A percentile compares a stretch with the other conserved stretches of the same genome.
These are phyloP conservation scores for Percopsis transmontana DNA, from an alignment of 2,113 vertebrate species.

Conservation along the genomic window DNA sequence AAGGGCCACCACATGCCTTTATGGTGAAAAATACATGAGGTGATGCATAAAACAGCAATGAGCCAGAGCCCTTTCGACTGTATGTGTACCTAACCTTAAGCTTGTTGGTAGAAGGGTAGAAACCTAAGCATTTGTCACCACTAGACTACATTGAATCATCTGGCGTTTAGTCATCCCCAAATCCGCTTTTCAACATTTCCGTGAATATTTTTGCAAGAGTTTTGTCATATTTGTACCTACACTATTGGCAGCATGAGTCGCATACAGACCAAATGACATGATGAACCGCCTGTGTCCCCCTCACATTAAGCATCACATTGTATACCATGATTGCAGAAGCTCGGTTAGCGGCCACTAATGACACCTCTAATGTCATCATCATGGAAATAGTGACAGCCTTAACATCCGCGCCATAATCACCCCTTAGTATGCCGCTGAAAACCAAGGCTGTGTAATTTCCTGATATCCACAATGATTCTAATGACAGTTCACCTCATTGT, in stretches of 20 bases:
- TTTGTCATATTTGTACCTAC: no score
- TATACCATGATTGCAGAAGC: constrained; percentile 20
- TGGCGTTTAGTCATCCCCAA: no score
- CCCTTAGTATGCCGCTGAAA: constrained; percentile 27
- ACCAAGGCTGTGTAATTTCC: constrained; percentile 36
- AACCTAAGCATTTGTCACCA: not conserved
- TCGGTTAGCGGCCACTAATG: constrained; percentile 14
- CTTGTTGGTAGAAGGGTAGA: not conserved
- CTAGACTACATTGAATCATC: no score
- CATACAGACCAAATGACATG: not conserved
- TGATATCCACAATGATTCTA: constrained; percentile 37
- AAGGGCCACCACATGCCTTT: constrained; percentile 12
- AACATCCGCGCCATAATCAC: constrained; percentile 30
- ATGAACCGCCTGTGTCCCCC: not conserved
- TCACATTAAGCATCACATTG: constrained; percentile 1
- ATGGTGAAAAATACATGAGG: constrained; percentile 32
- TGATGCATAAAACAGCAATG: constrained; percentile 32
- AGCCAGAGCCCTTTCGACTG: constrained; percentile 17
- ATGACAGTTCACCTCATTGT: constrained; percentile 50
- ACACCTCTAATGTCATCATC: constrained; percentile 21
- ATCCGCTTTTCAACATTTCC: no score
- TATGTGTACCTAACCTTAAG: no score
- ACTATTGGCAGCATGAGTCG: no score
- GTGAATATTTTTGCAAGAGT: no score
- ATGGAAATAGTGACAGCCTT: constrained; percentile 8